Percentiles rank a stretch among this genome's conserved stretches.
Conservation (phyloP, 2,888 invertebrate genomes). For the Ennomos erosarius region DNA sequence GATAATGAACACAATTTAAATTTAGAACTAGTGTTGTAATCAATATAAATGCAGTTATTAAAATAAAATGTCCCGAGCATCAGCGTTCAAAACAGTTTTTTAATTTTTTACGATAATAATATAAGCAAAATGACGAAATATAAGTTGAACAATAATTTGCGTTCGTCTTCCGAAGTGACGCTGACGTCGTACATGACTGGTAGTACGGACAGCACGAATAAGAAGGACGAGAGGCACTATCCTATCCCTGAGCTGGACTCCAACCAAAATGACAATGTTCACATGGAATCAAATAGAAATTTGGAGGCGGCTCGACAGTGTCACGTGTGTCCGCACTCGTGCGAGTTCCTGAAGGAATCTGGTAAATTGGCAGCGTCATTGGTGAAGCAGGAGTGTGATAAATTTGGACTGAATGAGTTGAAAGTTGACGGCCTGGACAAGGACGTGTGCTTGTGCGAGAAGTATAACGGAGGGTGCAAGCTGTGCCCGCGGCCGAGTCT, state of each 20-base stretch:
- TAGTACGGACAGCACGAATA: constrained; percentile 53
- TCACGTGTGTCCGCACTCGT: constrained; percentile 65
- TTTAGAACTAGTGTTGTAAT: constrained; percentile 47
- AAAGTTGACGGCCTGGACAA: constrained; percentile 69
- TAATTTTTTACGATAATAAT: constrained; percentile 44
- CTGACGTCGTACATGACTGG: constrained; percentile 77
- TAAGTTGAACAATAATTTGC: constrained; percentile 77
- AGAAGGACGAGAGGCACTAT: constrained; percentile 53
- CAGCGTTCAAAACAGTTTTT: constrained; percentile 68
- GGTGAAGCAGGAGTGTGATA: constrained; percentile 63
- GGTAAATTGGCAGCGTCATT: constrained; percentile 64
- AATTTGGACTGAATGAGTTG: constrained; percentile 74
- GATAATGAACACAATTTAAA: constrained; percentile 44
- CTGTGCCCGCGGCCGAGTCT: constrained; percentile 67
- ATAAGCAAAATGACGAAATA: constrained; percentile 82
- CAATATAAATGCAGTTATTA: constrained; percentile 40
- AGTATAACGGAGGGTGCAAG: constrained; percentile 78
- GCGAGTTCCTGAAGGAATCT: constrained; percentile 62
- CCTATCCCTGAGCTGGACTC: constrained; percentile 57
- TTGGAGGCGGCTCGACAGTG: constrained; percentile 56
- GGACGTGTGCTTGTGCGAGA: constrained; percentile 74
- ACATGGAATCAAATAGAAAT: constrained; percentile 63
- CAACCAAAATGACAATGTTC: constrained; percentile 65
- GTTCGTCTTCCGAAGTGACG: constrained; percentile 73
- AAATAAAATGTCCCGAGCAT: constrained; percentile 71